A percentile compares a stretch with the other conserved stretches of the same genome.
Evolutionary conservation across 2,888 invertebrate species (phyloP).

Genomic region (Cheilosia variabilis): DNA sequence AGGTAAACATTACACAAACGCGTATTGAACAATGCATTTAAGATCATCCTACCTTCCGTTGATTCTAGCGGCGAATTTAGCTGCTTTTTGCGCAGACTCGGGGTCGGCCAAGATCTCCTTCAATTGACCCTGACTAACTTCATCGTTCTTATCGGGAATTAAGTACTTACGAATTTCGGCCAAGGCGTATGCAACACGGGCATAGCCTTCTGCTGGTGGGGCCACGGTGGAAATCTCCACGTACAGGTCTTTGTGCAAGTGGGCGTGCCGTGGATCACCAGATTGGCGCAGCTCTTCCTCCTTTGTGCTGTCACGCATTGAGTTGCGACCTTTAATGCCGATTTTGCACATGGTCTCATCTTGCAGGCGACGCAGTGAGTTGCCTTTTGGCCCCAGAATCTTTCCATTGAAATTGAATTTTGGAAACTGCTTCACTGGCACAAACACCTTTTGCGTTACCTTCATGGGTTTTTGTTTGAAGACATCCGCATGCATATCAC

Average conservation of each 20-base stretch:
- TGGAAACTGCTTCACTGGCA: slow-evolving; percentile 84
- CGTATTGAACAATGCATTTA: background rate
- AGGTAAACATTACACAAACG: background rate
- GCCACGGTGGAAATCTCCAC: slow-evolving; percentile 94
- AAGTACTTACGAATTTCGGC: slow-evolving; percentile 81
- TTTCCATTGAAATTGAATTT: slow-evolving; percentile 98
- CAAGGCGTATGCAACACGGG: slow-evolving; percentile 86
- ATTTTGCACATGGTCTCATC: slow-evolving; percentile 98
- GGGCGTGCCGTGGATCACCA: slow-evolving; percentile 93
- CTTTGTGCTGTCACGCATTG: slow-evolving; percentile 94
- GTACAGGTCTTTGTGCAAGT: slow-evolving; percentile 93
- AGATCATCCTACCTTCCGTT: slow-evolving; percentile 34
- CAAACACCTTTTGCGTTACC: slow-evolving; percentile 82
- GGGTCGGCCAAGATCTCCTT: slow-evolving; percentile 78
- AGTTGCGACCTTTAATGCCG: slow-evolving; percentile 95
- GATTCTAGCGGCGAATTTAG: slow-evolving; percentile 29
- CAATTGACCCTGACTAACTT: slow-evolving; percentile 79
- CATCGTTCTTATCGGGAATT: slow-evolving; percentile 80
- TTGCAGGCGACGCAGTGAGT: slow-evolving; percentile 95
- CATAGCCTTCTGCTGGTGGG: slow-evolving; percentile 93
- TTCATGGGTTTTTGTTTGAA: slow-evolving; percentile 86
- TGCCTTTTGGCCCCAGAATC: slow-evolving; percentile 96
- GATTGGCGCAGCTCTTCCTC: slow-evolving; percentile 92
- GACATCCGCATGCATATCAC: slow-evolving; percentile 90
- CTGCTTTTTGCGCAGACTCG: slow-evolving; percentile 44